phyloP scores from a whole-genome alignment of 2,113 vertebrate genomes.

The Xenopus laevis region DNA sequence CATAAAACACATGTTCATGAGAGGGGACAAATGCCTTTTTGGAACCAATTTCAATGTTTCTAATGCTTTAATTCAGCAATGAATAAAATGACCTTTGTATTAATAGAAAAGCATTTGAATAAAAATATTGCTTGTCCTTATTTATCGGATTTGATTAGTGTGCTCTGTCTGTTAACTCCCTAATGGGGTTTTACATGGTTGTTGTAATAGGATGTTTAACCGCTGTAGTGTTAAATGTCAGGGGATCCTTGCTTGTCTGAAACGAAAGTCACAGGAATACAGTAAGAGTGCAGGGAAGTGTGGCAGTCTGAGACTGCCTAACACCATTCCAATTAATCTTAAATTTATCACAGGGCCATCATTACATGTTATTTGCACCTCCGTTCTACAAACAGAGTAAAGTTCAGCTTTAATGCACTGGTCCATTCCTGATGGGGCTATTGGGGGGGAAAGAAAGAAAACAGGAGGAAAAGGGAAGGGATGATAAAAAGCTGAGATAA shows the following conservation, averaged over 20 bases:
- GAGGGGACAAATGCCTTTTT: too few relatives aligned
- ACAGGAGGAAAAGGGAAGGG: constrained; percentile 61
- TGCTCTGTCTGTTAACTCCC: not conserved
- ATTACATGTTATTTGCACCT: constrained; percentile 41
- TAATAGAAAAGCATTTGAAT: not conserved
- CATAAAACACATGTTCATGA: too few relatives aligned
- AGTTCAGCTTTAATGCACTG: constrained; percentile 69
- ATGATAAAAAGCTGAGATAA: constrained; percentile 92
- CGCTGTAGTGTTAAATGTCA: not conserved
- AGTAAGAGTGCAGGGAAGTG: not conserved
- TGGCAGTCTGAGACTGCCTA: constrained; percentile 4
- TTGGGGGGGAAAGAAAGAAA: constrained; percentile 57
- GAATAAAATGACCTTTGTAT: not conserved
- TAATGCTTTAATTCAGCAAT: too few relatives aligned
- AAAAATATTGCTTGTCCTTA: too few relatives aligned
- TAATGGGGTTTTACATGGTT: not conserved
- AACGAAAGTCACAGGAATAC: too few relatives aligned
- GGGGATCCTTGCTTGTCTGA: not conserved
- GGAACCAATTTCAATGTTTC: too few relatives aligned
- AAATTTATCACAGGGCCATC: constrained; percentile 40
- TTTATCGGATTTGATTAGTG: not conserved
- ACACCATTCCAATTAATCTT: constrained; percentile 34
- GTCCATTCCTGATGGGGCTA: constrained; percentile 71
- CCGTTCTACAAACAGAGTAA: constrained; percentile 52
- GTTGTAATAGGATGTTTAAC: not conserved